phyloP scores from a whole-genome alignment of 2,113 vertebrate genomes.

The Cryptotis parvus region DNA sequence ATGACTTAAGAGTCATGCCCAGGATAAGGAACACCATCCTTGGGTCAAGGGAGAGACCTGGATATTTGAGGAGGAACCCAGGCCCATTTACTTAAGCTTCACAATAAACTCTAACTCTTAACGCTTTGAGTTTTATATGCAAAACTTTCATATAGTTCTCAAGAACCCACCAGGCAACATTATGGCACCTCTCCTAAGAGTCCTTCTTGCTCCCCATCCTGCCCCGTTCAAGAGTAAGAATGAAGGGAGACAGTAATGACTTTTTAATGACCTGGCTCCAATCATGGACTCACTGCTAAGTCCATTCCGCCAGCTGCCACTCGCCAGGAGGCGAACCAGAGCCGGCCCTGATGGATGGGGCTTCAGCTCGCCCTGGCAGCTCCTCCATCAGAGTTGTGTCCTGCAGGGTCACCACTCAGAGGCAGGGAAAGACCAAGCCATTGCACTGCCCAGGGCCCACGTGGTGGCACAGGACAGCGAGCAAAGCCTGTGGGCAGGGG shows the following conservation, averaged over 20 bases:
- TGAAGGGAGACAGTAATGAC: slow-evolving; percentile 66
- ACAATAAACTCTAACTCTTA: too few relatives aligned
- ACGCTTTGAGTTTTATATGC: too few relatives aligned
- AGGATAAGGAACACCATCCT: too few relatives aligned
- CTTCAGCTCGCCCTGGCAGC: slow-evolving; percentile 52
- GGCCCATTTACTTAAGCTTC: too few relatives aligned
- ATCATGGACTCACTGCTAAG: slow-evolving; percentile 74
- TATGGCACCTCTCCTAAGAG: not conserved
- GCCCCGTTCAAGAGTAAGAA: slow-evolving; percentile 29
- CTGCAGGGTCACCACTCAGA: not conserved
- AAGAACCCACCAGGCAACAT: too few relatives aligned
- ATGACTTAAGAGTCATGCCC: too few relatives aligned
- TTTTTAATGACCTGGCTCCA: slow-evolving; percentile 76
- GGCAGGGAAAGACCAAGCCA: not conserved
- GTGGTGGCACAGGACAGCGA: not conserved
- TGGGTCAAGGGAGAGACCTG: too few relatives aligned
- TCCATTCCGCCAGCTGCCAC: slow-evolving; percentile 73
- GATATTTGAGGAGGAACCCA: too few relatives aligned
- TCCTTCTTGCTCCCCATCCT: not conserved
- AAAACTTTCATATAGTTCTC: too few relatives aligned
- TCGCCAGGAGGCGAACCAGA: slow-evolving; percentile 60
- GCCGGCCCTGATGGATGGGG: slow-evolving; percentile 66
- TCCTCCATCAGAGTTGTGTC: not conserved
- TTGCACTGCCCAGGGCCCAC: not conserved
- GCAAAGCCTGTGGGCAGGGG: too few relatives aligned